Evolutionary conservation across 1,140 invertebrate species (phyloP), one percentile per base, ranked within the genome.

Genomic region (Plodia interpunctella): DNA sequence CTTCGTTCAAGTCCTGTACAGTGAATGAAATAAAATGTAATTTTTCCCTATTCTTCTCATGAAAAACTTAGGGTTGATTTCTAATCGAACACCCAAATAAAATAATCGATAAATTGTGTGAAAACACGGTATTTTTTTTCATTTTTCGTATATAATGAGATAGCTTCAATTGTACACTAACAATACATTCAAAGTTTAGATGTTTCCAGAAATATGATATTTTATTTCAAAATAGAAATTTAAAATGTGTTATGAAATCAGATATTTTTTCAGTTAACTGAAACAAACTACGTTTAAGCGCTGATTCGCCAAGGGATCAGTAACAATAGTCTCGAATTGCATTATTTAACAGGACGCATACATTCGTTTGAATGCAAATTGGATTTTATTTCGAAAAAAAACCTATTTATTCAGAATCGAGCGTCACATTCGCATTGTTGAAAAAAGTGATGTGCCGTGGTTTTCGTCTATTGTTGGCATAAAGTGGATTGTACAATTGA

Each of bases 341-440:
- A 44, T 44, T 44, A 44, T 44, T 44, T 44, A 44, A 44, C 38
- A 44, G 38, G 38, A 15, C 38, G 38, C 38, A 44, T 44, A 44
- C 38, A 44, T 44, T 44, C 38, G 38, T 17, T 13, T 44, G 38
- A 15, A 44, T 44, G 38, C 38, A 44, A 44, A 44, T 44, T 44
- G 38, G 15, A 44, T 44, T 44, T 44, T 44, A 44, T 44, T 44
- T 44, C 10, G 15, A 44, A n/a, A 44, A 44, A 44, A 44, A 44
- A 44, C n/a, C 38, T 44, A 44, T 44, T 44, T 44, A 44, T 44
- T 44, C 38, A n/a, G 38, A 15, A 44, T 17, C 10, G 38, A 44
- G 38, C 38, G 38, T 44, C 38, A 44, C 38, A 44, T 44, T 44
- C 38, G 10, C 38, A 44, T n/a, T 10, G 38, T 44, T 44, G 15